Conservation (phyloP, 2,888 invertebrate species). For the Neocrepidodera transversa region DNA sequence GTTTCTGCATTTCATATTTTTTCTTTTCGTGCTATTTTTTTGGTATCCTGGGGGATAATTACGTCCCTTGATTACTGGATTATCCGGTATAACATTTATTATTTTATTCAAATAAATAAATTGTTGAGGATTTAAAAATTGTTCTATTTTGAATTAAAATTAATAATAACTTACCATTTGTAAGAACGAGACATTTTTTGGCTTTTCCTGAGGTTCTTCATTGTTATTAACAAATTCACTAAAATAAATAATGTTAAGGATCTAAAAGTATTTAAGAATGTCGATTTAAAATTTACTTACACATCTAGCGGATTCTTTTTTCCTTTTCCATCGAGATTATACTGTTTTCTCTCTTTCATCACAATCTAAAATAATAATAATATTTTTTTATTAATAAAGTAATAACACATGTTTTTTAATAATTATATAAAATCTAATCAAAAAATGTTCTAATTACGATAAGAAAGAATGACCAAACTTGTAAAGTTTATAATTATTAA, state of each 20-base stretch:
- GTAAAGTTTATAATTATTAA: no score
- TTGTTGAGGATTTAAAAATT: no score
- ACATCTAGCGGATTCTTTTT: constrained; percentile 23
- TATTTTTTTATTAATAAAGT: not conserved
- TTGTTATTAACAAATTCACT: constrained; percentile 20
- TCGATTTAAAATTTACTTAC: constrained; percentile 19
- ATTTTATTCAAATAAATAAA: not conserved
- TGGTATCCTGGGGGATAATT: no score
- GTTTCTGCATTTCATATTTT: no score
- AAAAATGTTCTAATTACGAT: no score
- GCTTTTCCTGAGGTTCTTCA: constrained; percentile 20
- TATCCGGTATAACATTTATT: not conserved
- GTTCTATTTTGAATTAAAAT: no score
- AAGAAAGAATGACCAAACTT: no score
- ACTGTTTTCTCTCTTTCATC: constrained; percentile 22
- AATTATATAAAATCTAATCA: no score
- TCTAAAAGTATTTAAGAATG: not conserved
- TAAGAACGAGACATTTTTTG: constrained; percentile 27
- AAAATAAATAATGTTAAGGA: not conserved
- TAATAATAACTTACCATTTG: constrained; percentile 32
- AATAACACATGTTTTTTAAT: no score
- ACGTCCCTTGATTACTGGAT: no score
- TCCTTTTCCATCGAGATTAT: constrained; percentile 4
- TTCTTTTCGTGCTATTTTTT: no score
- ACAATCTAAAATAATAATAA: constrained; percentile 18